Percentiles rank a stretch among this genome's conserved stretches.
These are phyloP conservation scores for Vanessa tameamea DNA, from an alignment of 1,140 invertebrate species.

Conservation along the genomic window DNA sequence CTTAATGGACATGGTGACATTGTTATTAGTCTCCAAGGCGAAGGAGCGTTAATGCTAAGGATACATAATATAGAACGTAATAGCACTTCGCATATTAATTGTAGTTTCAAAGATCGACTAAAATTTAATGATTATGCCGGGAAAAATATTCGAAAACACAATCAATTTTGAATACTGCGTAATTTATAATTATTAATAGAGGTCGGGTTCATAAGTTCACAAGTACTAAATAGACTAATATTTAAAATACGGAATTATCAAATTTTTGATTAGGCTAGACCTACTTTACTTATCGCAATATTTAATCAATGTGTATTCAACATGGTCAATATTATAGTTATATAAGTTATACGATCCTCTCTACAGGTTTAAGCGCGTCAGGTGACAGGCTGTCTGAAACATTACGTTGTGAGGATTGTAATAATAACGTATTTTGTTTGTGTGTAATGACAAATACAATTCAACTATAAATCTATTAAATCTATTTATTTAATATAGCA, in stretches of 20 bases:
- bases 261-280: background rate
- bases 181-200: no score
- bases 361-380: background rate
- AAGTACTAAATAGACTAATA: no score
- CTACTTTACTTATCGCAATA: no score
- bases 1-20: slow-evolving; percentile 22
- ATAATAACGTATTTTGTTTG: no score
- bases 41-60: background rate
- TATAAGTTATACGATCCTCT: background rate
- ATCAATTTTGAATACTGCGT: no score
- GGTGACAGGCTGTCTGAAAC: slow-evolving; percentile 7
- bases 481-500: no score
- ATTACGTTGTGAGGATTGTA: background rate
- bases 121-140: no score
- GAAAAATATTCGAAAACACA: no score
- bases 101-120: background rate
- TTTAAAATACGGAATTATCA: background rate
- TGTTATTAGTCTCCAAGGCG: slow-evolving; percentile 15
- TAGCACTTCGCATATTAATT: slow-evolving; percentile 3
- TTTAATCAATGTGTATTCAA: background rate
- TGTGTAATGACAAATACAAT: no score
- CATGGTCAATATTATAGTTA: background rate
- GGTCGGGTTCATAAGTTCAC: no score
- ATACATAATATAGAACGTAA: background rate
- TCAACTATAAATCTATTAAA: no score